phyloP scores from a whole-genome alignment of 2,888 invertebrate genomes.

The Strigamia crassipes region DNA sequence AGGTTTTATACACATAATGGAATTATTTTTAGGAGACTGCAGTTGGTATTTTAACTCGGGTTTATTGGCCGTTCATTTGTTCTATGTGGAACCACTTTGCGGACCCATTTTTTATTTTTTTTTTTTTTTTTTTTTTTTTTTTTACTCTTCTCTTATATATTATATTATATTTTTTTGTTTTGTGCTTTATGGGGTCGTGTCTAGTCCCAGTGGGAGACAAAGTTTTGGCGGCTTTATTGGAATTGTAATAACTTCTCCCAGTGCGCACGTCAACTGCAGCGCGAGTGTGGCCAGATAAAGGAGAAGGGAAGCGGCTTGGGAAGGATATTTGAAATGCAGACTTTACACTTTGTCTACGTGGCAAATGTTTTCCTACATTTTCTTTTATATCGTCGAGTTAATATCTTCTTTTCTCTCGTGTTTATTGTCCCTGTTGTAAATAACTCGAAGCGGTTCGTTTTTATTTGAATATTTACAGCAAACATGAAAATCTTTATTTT shows the following conservation, averaged over 20 bases:
- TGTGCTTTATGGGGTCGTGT: neutral
- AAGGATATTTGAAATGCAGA: neutral
- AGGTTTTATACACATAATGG: too few relatives aligned
- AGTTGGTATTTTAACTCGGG: too few relatives aligned
- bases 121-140: neutral
- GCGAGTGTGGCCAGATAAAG: neutral
- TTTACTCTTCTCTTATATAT: neutral
- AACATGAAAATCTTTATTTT: too few relatives aligned
- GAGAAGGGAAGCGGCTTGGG: neutral
- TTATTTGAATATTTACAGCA: too few relatives aligned
- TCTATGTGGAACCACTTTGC: neutral
- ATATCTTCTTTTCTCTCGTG: neutral
- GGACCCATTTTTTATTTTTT: neutral
- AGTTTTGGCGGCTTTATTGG: conserved; percentile 10
- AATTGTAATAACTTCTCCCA: conserved; percentile 10
- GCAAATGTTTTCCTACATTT: neutral
- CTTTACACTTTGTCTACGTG: neutral
- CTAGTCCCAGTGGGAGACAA: neutral
- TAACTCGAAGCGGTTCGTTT: neutral
- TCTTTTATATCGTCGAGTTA: neutral
- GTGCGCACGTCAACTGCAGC: neutral
- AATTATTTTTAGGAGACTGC: too few relatives aligned
- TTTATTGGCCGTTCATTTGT: neutral
- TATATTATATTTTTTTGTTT: neutral
- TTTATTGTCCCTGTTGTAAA: neutral